phyloP scores from a whole-genome alignment of 2,797 vertebrate genomes.

The Sebastes vulpes region DNA sequence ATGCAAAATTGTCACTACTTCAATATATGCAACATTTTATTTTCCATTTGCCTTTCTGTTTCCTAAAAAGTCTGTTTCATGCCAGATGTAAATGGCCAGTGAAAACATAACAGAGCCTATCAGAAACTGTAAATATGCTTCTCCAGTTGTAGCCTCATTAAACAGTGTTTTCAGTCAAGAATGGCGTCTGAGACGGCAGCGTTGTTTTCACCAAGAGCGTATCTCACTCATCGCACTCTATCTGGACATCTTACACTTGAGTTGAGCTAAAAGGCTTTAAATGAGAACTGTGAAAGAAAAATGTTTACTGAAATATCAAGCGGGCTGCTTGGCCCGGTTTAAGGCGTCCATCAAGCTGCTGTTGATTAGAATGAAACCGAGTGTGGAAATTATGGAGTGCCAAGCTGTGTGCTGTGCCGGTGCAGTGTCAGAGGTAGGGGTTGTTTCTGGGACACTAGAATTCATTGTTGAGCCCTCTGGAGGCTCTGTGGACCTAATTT shows the following conservation, averaged over 20 bases:
- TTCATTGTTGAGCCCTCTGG: slow-evolving; percentile 48
- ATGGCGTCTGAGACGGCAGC: slow-evolving; percentile 31
- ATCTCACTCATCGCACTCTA: slow-evolving; percentile 69
- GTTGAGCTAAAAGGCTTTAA: slow-evolving; percentile 64
- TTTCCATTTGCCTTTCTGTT: slow-evolving; percentile 25
- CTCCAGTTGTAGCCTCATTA: slow-evolving; percentile 58
- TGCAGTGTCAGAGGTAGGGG: slow-evolving; percentile 40
- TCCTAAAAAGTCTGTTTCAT: neutral
- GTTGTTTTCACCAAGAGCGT: slow-evolving; percentile 44
- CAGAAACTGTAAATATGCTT: slow-evolving; percentile 35
- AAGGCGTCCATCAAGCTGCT: slow-evolving; percentile 54
- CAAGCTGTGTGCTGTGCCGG: slow-evolving; percentile 40
- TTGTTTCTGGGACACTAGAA: slow-evolving; percentile 54
- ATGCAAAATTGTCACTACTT: neutral
- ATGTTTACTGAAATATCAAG: slow-evolving; percentile 49
- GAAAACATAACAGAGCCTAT: slow-evolving; percentile 64
- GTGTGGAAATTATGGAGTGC: slow-evolving; percentile 66
- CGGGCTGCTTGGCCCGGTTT: slow-evolving; percentile 17
- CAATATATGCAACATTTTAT: slow-evolving; percentile 12
- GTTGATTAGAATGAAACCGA: slow-evolving; percentile 67
- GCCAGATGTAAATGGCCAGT: slow-evolving; percentile 61
- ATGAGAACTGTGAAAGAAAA: slow-evolving; percentile 45
- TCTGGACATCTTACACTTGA: slow-evolving; percentile 60
- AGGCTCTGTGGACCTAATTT: slow-evolving; percentile 37
- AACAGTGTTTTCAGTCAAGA: slow-evolving; percentile 54